Evolutionary conservation across 2,113 vertebrate genomes (phyloP).

Genomic region (Trichechus manatus): DNA sequence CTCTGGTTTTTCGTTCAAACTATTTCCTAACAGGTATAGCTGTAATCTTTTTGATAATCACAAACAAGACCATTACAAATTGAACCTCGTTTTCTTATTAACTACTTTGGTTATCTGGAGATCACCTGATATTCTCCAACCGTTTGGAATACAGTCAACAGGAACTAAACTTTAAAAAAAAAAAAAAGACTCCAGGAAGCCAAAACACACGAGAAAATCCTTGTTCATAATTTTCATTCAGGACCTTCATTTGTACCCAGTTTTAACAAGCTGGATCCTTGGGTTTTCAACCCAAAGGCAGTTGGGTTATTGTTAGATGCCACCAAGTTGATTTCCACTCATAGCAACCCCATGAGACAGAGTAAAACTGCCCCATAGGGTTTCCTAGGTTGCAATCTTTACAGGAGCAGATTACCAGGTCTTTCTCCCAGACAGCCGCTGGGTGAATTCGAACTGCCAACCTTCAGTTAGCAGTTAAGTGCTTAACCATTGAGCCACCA

Average conservation of each 20-base stretch:
- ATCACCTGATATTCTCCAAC: not conserved
- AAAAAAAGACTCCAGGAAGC: not conserved
- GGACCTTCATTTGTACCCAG: not conserved
- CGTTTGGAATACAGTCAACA: not conserved
- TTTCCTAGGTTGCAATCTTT: too few relatives aligned
- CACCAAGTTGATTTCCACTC: too few relatives aligned
- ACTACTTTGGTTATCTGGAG: not conserved
- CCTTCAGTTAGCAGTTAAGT: too few relatives aligned
- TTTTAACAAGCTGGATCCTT: not conserved
- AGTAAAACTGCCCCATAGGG: too few relatives aligned
- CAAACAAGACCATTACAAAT: not conserved
- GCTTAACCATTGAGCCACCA: too few relatives aligned
- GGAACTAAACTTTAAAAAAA: not conserved
- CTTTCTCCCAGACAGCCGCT: too few relatives aligned
- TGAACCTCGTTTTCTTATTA: not conserved
- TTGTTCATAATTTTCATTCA: not conserved
- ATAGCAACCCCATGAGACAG: too few relatives aligned
- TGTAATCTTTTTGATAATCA: not conserved
- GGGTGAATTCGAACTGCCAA: too few relatives aligned
- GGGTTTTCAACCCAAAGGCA: not conserved
- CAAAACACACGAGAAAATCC: not conserved
- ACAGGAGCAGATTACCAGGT: too few relatives aligned
- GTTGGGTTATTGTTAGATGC: not conserved
- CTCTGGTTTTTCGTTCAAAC: not conserved
- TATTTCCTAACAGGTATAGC: not conserved